Base-by-base conservation (phyloP, 2,888 invertebrate genomes). In the Tholera decimalis region DNA sequence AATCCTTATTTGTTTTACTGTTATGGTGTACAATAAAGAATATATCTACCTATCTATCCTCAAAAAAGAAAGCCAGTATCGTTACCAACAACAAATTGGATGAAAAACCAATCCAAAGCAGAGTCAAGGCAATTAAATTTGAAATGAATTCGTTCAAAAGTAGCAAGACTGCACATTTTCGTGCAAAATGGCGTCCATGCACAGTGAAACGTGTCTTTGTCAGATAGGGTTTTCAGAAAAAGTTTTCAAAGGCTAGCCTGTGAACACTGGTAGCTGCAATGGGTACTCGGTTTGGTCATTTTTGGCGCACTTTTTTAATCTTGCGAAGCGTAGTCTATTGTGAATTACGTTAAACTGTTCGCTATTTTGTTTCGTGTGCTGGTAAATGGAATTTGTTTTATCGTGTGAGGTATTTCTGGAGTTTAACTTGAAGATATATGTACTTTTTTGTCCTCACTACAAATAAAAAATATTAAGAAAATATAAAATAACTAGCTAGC, bases 201-300 rank as follows among this genome's bases (percentile, higher is more conserved):
- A 75, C 61, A 50, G 51, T 67, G 67, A 51, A 76, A 72, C 73
- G 58, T 65, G 71, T 79, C 80, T 79, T 82, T 82, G 80, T 80
- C 71, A 65, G 69, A 74, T 59, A 69, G 49, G 51, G 66, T 73
- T 77, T 79, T 61, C 61, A 75, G 71, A 77, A 82, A 82, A 82
- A 77, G 65, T 73, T 77, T 75, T 68, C 80, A 80, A 82, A 82
- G 80, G 78, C 71, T 56, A 55, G 33, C 46, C 53, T 44, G 53
- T 51, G 67, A 60, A 55, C 58, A 63, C 43, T 37, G 51, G 73
- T 50, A 60, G 64, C 75, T 73, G 47, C 64, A 60, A 43, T 37
- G 26, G 26, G 46, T 5, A 58, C 49, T 53, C 35, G 24, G 33
- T 64, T 74, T 77, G 64, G 66, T 73, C 62, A 77, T 71, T 81